Conservation (phyloP, 2,797 vertebrate species). For the Helicolenus hilgendorfi region DNA sequence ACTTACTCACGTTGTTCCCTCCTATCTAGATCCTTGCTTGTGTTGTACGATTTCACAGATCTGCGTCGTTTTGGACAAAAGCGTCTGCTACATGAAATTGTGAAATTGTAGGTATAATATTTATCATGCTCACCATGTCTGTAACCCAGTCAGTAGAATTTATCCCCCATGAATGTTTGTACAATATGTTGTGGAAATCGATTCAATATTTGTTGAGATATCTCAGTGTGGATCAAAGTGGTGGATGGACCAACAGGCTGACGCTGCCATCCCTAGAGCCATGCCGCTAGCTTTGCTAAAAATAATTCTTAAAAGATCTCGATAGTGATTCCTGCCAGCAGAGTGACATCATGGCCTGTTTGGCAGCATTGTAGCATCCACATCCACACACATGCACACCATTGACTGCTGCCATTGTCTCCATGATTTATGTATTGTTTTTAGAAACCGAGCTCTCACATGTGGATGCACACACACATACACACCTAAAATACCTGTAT, state of each 20-base stretch:
- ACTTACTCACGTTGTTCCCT: no score
- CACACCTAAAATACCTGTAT: constrained; percentile 19
- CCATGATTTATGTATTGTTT: constrained; percentile 59
- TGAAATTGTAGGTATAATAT: not conserved
- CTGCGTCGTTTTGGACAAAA: no score
- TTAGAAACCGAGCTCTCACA: constrained; percentile 4
- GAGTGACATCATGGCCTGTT: constrained; percentile 50
- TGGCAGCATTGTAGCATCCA: not conserved
- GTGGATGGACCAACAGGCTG: not conserved
- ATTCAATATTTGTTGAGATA: not conserved
- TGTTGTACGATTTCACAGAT: no score
- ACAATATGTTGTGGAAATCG: not conserved
- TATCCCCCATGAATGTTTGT: not conserved
- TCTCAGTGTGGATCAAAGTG: not conserved
- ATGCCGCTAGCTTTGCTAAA: constrained; percentile 26
- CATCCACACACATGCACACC: constrained; percentile 17
- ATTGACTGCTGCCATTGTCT: constrained; percentile 24
- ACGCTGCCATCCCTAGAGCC: not conserved
- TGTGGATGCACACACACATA: constrained; percentile 1
- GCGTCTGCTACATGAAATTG: no score
- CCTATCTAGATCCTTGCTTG: no score
- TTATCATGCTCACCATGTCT: not conserved
- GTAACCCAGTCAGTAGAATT: not conserved
- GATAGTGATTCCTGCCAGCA: constrained; percentile 65
- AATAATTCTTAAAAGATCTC: constrained; percentile 75